A percentile compares a stretch with the other conserved stretches of the same genome.
phyloP scores from a whole-genome alignment of 2,113 vertebrate species.

The Falco punctatus region DNA sequence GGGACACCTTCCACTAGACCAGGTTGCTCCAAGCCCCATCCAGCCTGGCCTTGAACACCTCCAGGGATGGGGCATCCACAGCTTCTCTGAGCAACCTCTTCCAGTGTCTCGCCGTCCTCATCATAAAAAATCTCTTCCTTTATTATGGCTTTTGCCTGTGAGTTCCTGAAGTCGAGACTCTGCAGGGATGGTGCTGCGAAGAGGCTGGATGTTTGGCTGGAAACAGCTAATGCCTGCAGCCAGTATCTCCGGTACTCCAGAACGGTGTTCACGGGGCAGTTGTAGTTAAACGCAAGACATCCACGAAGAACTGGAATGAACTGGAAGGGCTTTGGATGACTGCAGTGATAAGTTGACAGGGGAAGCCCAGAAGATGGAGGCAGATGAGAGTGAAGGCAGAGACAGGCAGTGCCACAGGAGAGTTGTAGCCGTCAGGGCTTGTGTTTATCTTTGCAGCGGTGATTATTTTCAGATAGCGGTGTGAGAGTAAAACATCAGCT shows the following conservation, averaged over 20 bases:
- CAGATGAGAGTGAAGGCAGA: not conserved
- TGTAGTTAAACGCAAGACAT: not conserved
- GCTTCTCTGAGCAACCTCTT: not conserved
- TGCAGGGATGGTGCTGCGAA: not conserved
- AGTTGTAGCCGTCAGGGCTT: not conserved
- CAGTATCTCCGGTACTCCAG: not conserved
- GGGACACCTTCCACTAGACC: not conserved
- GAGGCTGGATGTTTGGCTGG: not conserved
- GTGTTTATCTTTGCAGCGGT: slow-evolving; percentile 49
- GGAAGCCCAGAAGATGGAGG: not conserved
- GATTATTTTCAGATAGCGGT: slow-evolving; percentile 41
- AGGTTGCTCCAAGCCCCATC: not conserved
- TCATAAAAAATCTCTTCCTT: not conserved
- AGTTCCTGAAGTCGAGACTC: not conserved
- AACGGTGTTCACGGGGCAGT: not conserved
- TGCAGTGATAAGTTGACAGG: not conserved
- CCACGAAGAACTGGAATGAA: not conserved
- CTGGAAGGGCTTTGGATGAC: not conserved
- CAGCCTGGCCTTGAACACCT: not conserved
- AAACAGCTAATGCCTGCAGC: not conserved
- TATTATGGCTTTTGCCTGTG: not conserved
- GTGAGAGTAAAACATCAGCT: slow-evolving; percentile 14
- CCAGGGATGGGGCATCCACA: not conserved
- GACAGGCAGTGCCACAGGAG: not conserved
- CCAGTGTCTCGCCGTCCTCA: not conserved